Percentiles rank a stretch among this genome's conserved stretches.
Conservation (phyloP, 2,113 vertebrate genomes). For the Oryzias woworae region DNA sequence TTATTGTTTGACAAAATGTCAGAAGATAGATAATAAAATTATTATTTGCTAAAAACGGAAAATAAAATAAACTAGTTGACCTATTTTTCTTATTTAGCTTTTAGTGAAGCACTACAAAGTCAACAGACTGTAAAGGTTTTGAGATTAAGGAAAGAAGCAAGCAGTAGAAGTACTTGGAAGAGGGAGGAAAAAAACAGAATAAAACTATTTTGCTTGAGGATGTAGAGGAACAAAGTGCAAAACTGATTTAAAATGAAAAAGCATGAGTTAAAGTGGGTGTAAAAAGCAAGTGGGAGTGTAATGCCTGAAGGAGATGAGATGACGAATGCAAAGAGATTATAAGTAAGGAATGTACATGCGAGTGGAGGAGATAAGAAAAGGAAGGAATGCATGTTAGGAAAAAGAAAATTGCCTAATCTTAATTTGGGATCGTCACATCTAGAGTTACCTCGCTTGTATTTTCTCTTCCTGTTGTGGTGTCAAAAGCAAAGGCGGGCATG, state of each 20-base stretch:
- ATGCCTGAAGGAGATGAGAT: constrained; percentile 10
- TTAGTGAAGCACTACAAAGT: not conserved
- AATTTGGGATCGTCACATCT: constrained; percentile 52
- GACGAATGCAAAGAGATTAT: constrained; percentile 23
- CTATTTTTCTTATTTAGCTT: no score
- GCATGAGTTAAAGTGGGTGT: not conserved
- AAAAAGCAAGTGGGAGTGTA: not conserved
- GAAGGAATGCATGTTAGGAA: constrained; percentile 52
- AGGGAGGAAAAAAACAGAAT: constrained; percentile 5
- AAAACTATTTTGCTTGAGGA: not conserved
- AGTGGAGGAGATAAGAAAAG: constrained; percentile 35
- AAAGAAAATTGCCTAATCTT: constrained; percentile 49
- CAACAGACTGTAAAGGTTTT: constrained; percentile 18
- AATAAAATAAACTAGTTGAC: no score
- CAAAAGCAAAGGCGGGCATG: constrained; percentile 10
- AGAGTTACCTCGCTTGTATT: constrained; percentile 13
- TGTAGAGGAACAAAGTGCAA: constrained; percentile 2
- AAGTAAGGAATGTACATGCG: constrained; percentile 28
- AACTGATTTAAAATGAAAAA: not conserved
- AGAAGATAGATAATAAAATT: no score
- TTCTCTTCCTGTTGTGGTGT: constrained; percentile 30
- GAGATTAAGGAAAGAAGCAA: constrained; percentile 23
- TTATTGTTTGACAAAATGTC: no score
- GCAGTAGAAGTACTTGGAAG: constrained; percentile 11
- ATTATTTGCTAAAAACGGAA: no score